These are phyloP conservation scores for Caenorhabditis inopinata DNA, from an alignment of 1,140 invertebrate genomes.

Conservation along the genomic window DNA sequence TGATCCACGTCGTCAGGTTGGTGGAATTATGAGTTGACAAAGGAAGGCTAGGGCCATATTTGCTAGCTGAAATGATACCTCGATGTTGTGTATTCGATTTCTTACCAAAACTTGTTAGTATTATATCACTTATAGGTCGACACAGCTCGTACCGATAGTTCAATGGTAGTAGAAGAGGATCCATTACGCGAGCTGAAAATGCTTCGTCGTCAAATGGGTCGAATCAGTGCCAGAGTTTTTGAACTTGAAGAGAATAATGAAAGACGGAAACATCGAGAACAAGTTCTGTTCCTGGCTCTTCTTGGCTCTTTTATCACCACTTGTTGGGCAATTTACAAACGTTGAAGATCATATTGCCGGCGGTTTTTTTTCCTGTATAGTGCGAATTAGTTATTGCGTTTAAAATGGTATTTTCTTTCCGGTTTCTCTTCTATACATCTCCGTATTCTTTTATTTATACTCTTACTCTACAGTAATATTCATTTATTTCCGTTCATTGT, in stretches of 20 bases:
- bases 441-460: neutral
- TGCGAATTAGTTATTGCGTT: neutral
- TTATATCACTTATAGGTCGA: neutral
- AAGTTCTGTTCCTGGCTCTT: neutral
- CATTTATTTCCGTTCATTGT: neutral
- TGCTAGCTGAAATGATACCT: neutral
- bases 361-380: neutral
- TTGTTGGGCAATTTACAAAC: neutral
- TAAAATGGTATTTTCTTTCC: neutral
- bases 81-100: too few relatives aligned
- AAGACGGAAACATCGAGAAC: neutral
- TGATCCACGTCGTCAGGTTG: neutral
- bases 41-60: neutral
- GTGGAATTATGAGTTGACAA: too few relatives aligned
- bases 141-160: neutral
- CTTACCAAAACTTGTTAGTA: too few relatives aligned
- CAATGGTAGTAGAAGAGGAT: conserved; percentile 19
- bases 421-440: neutral
- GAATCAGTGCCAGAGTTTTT: neutral
- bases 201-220: conserved; percentile 8
- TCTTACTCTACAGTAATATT: neutral
- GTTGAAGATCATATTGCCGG: neutral
- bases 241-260: conserved; percentile 27
- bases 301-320: neutral
- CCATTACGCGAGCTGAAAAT: conserved; percentile 10